phyloP scores from a whole-genome alignment of 2,888 invertebrate genomes.

The Ecdyonurus torrentis region DNA sequence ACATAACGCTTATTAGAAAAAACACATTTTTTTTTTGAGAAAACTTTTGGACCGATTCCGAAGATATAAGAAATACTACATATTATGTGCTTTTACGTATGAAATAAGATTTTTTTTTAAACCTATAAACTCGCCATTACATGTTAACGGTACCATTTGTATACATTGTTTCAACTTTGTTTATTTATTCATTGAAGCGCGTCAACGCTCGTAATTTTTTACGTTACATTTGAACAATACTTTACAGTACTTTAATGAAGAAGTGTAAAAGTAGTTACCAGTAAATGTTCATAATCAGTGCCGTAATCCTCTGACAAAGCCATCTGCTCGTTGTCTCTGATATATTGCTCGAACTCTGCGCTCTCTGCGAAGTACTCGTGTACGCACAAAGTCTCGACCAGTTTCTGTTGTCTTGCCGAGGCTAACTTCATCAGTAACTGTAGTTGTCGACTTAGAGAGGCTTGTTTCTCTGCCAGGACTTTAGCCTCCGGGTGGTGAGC shows the following conservation, averaged over 20 bases:
- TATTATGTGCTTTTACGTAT: too few species aligned
- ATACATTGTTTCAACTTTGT: too few species aligned
- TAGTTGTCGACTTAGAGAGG: conserved; percentile 58
- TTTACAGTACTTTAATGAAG: neutral
- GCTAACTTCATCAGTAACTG: conserved; percentile 66
- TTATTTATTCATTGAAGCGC: neutral
- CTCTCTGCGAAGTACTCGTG: conserved; percentile 86
- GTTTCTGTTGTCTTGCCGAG: conserved; percentile 56
- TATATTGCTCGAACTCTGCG: conserved; percentile 81
- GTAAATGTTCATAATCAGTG: conserved; percentile 79
- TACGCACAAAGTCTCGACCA: conserved; percentile 81
- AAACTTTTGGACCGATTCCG: too few species aligned
- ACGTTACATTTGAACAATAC: neutral
- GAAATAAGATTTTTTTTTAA: too few species aligned
- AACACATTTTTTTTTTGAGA: too few species aligned
- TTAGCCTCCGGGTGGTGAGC: conserved; percentile 71
- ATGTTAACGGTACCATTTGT: too few species aligned
- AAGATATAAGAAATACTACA: too few species aligned
- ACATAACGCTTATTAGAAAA: too few species aligned
- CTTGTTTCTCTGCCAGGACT: conserved; percentile 59
- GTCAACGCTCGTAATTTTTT: neutral
- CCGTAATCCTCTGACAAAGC: conserved; percentile 89
- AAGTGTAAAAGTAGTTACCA: conserved; percentile 43
- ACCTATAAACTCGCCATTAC: too few species aligned
- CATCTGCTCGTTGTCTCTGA: conserved; percentile 73